These are phyloP conservation scores for Gandaritis pyraliata DNA, from an alignment of 2,888 invertebrate genomes.

Conservation along the genomic window DNA sequence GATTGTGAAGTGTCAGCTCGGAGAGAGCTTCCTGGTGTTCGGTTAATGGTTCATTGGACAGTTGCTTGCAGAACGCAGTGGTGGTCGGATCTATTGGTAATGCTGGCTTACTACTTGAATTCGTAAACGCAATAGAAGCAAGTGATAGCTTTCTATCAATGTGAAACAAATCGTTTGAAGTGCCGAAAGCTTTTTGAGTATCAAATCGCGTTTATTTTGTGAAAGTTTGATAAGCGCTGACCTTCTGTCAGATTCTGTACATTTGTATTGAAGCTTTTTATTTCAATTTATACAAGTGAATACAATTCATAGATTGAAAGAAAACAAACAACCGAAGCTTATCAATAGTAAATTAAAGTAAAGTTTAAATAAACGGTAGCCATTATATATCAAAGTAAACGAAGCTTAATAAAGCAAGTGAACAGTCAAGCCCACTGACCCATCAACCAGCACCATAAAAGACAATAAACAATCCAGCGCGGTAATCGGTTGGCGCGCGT, in stretches of 20 bases:
- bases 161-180: constrained; percentile 16
- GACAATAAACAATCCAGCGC: constrained; percentile 78
- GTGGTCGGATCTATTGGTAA: constrained; percentile 42
- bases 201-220: constrained; percentile 20
- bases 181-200: background rate
- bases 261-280: background rate
- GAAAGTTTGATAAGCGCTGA: constrained; percentile 4
- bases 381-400: constrained; percentile 10
- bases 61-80: constrained; percentile 45
- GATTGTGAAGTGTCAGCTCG: constrained; percentile 68
- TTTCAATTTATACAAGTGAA: constrained; percentile 15
- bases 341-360: background rate
- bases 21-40: constrained; percentile 57
- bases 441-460: constrained; percentile 80
- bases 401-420: constrained; percentile 44
- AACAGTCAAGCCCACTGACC: constrained; percentile 60
- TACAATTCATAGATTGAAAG: constrained; percentile 19
- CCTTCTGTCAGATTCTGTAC: background rate
- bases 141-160: constrained; percentile 22
- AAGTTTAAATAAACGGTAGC: constrained; percentile 1
- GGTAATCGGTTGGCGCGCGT: constrained; percentile 75
- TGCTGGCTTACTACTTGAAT: constrained; percentile 22
- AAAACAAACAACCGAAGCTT: constrained; percentile 3
- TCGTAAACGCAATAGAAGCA: constrained; percentile 26
- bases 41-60: constrained; percentile 59